Base-by-base conservation (phyloP, 2,113 vertebrate species). In the Sula dactylatra region DNA sequence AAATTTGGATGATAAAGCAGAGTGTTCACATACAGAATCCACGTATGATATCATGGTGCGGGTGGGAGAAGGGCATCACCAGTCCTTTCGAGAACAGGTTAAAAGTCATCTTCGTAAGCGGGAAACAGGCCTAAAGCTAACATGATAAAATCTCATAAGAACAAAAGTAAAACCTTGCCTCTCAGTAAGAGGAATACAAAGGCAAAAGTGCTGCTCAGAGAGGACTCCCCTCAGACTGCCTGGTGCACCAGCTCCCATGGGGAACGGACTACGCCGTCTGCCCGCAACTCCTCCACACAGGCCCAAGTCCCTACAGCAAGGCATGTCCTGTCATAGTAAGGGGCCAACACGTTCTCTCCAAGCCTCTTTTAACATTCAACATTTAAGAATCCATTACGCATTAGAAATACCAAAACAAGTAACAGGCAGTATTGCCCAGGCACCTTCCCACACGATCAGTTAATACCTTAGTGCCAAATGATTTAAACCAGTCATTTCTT, bases 21-120 rank as follows among this genome's bases (percentile, higher is more conserved):
- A 36, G 20, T 27, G n/a, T 36, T 66, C 27, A 52, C 26, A 16
- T 52, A 31, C 38, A 65, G 42, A 74, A 59, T n/a, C 38, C 2
- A 1, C 45, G 29, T 4, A 4, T 5, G 12, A 6, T 27, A 45
- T 4, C 65, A 34, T 3, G 34, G 45, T 0, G 0, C 16, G 19
- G 38, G 34, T 17, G 27, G 24, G 29, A 47, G 44, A 65, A 78
- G 22, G 44, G 45, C 44, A 29, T 11, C 34, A 26, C 29, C 20
- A 32, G 52, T 59, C 29, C 79, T 66, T 44, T 9, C 32, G 21
- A 82, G 49, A 50, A 19, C 42, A 52, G 5, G 42, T 50, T 82
- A 70, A 29, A 62, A 44, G 38, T 61, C 47, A 29, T 16, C 40
- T 79, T 54, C 1, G 0, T 6, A 61, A 42, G 18, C 5, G 21